Evolutionary conservation across 2,888 invertebrate species (phyloP).

Genomic region (Drosophila lacicola): DNA sequence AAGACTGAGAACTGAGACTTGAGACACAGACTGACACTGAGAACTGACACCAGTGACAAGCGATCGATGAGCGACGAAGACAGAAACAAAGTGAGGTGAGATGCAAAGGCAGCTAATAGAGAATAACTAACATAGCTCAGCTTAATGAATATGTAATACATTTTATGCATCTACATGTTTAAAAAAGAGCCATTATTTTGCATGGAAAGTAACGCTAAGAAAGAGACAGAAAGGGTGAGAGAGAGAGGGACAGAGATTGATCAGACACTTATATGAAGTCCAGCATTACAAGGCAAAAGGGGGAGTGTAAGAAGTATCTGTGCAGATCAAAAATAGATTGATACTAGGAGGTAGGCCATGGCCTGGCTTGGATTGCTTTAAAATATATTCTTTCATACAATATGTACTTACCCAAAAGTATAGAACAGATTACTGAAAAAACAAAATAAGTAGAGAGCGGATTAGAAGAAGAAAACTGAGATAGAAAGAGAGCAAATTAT

Average conservation of each 20-base stretch:
- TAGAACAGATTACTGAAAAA: too few species aligned
- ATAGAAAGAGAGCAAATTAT: too few species aligned
- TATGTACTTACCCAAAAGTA: too few species aligned
- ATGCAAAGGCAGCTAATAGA: slow-evolving; percentile 14
- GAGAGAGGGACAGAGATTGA: not conserved
- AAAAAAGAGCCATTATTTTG: slow-evolving; percentile 56
- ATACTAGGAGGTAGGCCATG: too few species aligned
- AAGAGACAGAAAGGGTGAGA: slow-evolving; percentile 2
- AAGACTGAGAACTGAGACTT: slow-evolving; percentile 3
- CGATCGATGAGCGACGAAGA: slow-evolving; percentile 35
- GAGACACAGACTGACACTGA: slow-evolving; percentile 20
- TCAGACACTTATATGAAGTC: too few species aligned
- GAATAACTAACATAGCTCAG: slow-evolving; percentile 44
- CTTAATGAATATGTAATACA: slow-evolving; percentile 60
- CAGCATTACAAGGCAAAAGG: too few species aligned
- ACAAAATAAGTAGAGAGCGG: too few species aligned
- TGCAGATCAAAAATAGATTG: too few species aligned
- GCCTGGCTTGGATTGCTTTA: too few species aligned
- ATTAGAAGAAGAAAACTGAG: too few species aligned
- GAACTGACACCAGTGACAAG: slow-evolving; percentile 39
- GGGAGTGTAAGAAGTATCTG: not conserved
- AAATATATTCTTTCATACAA: too few species aligned
- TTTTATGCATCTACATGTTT: slow-evolving; percentile 37
- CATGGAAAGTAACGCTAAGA: not conserved
- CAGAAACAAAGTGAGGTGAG: not conserved